Percentiles rank a stretch among this genome's conserved stretches.
Conservation (phyloP, 2,797 vertebrate species). For the Cirrhinus molitorella region DNA sequence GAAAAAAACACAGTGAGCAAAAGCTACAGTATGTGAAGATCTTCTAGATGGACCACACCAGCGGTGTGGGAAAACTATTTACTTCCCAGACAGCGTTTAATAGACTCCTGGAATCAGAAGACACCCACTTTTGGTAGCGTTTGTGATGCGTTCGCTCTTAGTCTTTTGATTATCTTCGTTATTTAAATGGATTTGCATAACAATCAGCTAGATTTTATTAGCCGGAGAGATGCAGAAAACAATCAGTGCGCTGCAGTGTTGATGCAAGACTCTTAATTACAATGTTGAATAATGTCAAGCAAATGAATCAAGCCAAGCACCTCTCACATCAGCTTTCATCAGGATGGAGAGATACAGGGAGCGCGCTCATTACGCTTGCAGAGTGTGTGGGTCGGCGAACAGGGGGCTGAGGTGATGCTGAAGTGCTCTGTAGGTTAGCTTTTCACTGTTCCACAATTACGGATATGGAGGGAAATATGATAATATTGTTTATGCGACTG, state of each 20-base stretch:
- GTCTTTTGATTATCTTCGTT: slow-evolving; percentile 61
- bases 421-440: slow-evolving; percentile 57
- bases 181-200: slow-evolving; percentile 72
- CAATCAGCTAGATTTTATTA: slow-evolving; percentile 67
- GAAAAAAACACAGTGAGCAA: neutral
- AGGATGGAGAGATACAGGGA: slow-evolving; percentile 58
- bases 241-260: slow-evolving; percentile 61
- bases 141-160: slow-evolving; percentile 40
- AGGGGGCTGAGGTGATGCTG: slow-evolving; percentile 55
- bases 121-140: slow-evolving; percentile 41
- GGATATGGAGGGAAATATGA: slow-evolving; percentile 48
- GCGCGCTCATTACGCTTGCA: slow-evolving; percentile 57
- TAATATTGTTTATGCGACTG: slow-evolving; percentile 64
- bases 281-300: slow-evolving; percentile 68
- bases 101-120: slow-evolving; percentile 51
- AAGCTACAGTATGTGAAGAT: slow-evolving; percentile 22
- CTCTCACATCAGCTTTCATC: slow-evolving; percentile 66
- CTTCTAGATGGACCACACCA: slow-evolving; percentile 44
- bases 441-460: slow-evolving; percentile 48
- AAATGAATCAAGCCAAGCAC: slow-evolving; percentile 69
- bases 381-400: slow-evolving; percentile 55
- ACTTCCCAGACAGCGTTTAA: slow-evolving; percentile 52
- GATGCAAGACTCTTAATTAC: slow-evolving; percentile 69
- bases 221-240: slow-evolving; percentile 64
- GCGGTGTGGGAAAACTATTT: slow-evolving; percentile 47